A percentile compares a stretch with the other conserved stretches of the same genome.
Evolutionary conservation across 2,888 invertebrate genomes (phyloP).

Genomic region (Norana najaformis): DNA sequence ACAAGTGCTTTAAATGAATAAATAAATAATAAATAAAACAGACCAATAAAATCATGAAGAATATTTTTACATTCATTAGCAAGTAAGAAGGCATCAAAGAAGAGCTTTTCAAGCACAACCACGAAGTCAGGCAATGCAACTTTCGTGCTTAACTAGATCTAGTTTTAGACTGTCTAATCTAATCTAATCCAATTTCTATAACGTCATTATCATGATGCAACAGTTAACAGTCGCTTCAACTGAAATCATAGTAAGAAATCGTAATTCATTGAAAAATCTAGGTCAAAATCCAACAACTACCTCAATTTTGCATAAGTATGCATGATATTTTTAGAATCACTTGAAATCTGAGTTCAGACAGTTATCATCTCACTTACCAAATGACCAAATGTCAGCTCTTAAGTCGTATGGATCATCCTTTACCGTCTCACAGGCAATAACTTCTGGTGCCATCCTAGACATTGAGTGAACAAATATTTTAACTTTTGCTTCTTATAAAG

Average conservation of each 20-base stretch:
- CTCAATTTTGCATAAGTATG: too few relatives aligned
- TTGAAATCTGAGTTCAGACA: background rate
- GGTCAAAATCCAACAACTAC: too few relatives aligned
- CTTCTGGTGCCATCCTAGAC: slow-evolving; percentile 92
- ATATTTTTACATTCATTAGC: too few relatives aligned
- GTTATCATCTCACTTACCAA: background rate
- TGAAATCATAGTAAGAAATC: background rate
- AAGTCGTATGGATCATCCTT: slow-evolving; percentile 78
- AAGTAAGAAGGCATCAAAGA: too few relatives aligned
- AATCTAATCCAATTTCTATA: background rate
- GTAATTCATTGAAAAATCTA: too few relatives aligned
- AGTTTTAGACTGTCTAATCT: background rate
- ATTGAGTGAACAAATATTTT: background rate
- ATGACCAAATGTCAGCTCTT: slow-evolving; percentile 17
- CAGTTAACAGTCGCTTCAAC: background rate
- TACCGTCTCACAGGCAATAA: slow-evolving; percentile 97
- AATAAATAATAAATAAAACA: too few relatives aligned
- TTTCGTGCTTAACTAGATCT: too few relatives aligned
- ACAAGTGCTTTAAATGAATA: too few relatives aligned
- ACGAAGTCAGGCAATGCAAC: too few relatives aligned
- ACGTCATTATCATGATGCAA: background rate
- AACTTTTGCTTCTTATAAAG: background rate
- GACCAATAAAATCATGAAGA: too few relatives aligned
- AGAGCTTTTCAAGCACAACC: too few relatives aligned
- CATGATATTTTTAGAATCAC: background rate